phyloP scores from a whole-genome alignment of 2,113 vertebrate species.

The Speoplatyrhinus poulsoni region DNA sequence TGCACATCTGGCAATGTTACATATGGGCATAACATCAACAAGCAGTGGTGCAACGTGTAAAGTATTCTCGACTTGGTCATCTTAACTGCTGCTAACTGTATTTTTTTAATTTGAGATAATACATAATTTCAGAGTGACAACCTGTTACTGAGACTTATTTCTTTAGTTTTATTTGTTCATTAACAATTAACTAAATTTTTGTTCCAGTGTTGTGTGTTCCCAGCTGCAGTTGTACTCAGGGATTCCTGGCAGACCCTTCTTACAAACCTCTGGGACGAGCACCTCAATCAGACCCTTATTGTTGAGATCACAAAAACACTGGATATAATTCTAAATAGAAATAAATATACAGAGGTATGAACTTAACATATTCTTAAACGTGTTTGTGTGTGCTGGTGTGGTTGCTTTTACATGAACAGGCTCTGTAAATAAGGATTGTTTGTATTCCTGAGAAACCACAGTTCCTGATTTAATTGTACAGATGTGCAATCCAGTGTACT shows the following conservation, averaged over 20 bases:
- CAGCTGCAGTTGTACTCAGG: constrained; percentile 67
- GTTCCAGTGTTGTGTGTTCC: constrained; percentile 76
- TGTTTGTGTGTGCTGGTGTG: neutral
- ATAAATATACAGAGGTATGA: constrained; percentile 54
- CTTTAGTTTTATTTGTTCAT: constrained; percentile 13
- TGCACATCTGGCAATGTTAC: too few relatives aligned
- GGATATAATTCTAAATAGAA: constrained; percentile 57
- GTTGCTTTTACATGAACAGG: neutral
- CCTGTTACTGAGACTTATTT: constrained; percentile 5
- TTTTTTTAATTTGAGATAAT: too few relatives aligned
- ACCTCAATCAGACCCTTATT: constrained; percentile 67
- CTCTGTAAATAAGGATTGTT: too few relatives aligned
- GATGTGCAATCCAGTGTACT: neutral
- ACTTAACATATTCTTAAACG: neutral
- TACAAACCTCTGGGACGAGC: constrained; percentile 65
- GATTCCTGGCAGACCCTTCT: constrained; percentile 72
- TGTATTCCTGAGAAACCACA: too few relatives aligned
- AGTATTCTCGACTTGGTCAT: neutral
- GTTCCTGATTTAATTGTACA: neutral
- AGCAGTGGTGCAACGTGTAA: neutral
- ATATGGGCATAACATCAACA: too few relatives aligned
- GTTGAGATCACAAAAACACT: constrained; percentile 58
- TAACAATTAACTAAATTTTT: neutral
- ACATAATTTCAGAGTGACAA: neutral
- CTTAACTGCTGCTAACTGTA: too few relatives aligned